Conservation (phyloP, 2,113 vertebrate species). For the Lophotis ruficrista region DNA sequence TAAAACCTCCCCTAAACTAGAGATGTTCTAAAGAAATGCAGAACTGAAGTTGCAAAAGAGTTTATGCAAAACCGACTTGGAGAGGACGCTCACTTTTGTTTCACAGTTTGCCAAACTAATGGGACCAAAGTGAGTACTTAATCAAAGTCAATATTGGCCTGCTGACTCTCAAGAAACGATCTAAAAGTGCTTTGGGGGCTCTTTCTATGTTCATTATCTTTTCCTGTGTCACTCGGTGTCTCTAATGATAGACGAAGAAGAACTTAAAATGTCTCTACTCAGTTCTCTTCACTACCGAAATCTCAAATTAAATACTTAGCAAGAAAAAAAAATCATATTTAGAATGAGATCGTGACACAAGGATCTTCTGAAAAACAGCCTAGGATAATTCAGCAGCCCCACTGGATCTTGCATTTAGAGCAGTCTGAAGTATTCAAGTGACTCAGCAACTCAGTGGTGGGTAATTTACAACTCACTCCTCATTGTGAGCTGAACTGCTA, state of each 20-base stretch:
- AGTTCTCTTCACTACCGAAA: conserved; percentile 48
- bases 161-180: conserved; percentile 80
- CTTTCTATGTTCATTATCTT: conserved; percentile 65
- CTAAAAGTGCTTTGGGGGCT: conserved; percentile 74
- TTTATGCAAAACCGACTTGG: conserved; percentile 71
- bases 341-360: conserved; percentile 41
- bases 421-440: conserved; percentile 45
- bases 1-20: neutral
- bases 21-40: conserved; percentile 63
- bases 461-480: conserved; percentile 56
- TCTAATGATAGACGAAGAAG: conserved; percentile 66
- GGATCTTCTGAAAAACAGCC: conserved; percentile 32
- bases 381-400: conserved; percentile 55
- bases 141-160: conserved; percentile 78
- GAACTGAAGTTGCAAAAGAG: conserved; percentile 63
- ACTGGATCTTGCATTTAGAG: conserved; percentile 48
- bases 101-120: conserved; percentile 77
- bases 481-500: neutral
- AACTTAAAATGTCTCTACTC: conserved; percentile 69
- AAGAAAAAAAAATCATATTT: conserved; percentile 51
- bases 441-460: conserved; percentile 58
- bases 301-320: conserved; percentile 47
- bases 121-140: conserved; percentile 63
- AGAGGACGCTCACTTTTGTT: conserved; percentile 60
- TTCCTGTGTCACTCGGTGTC: conserved; percentile 66